Percentiles rank a stretch among this genome's conserved stretches.
Conservation (phyloP, 1,140 invertebrate species). For the Bombus cullumanus region DNA sequence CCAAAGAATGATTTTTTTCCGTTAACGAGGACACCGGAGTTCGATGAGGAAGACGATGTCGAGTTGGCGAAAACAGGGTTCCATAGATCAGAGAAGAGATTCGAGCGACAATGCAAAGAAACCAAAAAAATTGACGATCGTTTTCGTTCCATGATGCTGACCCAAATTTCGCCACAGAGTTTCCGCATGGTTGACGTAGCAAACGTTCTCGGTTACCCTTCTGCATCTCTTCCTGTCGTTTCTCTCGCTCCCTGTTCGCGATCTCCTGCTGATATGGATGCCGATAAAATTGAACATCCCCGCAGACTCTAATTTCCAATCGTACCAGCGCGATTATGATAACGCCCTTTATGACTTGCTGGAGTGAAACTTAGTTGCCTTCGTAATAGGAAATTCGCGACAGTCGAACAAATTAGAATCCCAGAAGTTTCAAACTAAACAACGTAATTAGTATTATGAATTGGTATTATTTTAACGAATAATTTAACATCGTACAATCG, state of each 20-base stretch:
- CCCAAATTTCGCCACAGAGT: constrained; percentile 66
- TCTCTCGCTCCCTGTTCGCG: constrained; percentile 32
- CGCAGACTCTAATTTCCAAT: constrained; percentile 55
- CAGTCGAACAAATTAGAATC: constrained; percentile 5
- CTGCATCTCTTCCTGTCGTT: constrained; percentile 23
- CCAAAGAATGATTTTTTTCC: constrained; percentile 42
- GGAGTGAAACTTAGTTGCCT: constrained; percentile 43
- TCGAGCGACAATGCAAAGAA: constrained; percentile 26
- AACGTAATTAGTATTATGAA: neutral
- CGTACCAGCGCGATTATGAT: constrained; percentile 47
- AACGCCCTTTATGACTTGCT: constrained; percentile 50
- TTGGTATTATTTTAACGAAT: neutral
- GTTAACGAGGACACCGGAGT: constrained; percentile 53
- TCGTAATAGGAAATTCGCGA: constrained; percentile 37
- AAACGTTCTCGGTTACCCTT: constrained; percentile 43
- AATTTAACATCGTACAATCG: neutral
- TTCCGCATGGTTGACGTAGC: constrained; percentile 68
- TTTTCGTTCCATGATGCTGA: constrained; percentile 65
- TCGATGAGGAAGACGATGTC: constrained; percentile 60
- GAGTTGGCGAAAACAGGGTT: constrained; percentile 60
- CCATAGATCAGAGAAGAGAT: constrained; percentile 36
- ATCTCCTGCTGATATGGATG: constrained; percentile 45
- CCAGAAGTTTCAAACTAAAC: neutral
- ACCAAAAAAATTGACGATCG: constrained; percentile 65
- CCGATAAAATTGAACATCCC: constrained; percentile 59